Evolutionary conservation across 2,113 vertebrate species (phyloP).

Genomic region (Callaeas wilsoni): DNA sequence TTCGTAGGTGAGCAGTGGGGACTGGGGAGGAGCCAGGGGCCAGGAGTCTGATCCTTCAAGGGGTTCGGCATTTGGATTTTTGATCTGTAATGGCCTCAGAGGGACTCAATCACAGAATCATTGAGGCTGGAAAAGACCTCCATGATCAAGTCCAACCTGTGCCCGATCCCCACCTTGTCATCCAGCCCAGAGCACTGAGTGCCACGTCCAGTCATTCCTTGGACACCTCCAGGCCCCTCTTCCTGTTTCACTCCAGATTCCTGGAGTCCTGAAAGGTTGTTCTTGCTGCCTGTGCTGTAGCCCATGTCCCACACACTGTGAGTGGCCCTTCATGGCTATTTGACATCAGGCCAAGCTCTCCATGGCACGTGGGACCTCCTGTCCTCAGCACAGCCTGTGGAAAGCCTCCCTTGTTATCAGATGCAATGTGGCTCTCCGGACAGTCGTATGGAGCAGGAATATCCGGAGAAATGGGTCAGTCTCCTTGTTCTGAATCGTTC

Average conservation of each 20-base stretch:
- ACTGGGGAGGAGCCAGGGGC: neutral
- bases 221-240: neutral
- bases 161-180: neutral
- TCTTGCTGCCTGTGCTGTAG: neutral
- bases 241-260: neutral
- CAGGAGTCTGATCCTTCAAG: neutral
- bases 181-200: neutral
- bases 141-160: neutral
- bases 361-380: neutral
- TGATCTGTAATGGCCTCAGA: neutral
- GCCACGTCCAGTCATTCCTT: neutral
- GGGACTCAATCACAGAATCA: neutral
- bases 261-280: neutral
- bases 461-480: neutral
- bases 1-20: constrained; percentile 74
- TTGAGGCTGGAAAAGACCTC: neutral
- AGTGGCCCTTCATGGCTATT: neutral
- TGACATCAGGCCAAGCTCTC: neutral
- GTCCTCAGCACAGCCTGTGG: neutral
- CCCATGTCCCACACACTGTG: neutral
- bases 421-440: neutral
- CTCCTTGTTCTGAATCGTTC: neutral
- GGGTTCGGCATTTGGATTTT: neutral
- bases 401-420: neutral
- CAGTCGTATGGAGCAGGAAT: neutral